Conservation (phyloP, 2,888 invertebrate genomes). For the Ornithoptera alexandrae region DNA sequence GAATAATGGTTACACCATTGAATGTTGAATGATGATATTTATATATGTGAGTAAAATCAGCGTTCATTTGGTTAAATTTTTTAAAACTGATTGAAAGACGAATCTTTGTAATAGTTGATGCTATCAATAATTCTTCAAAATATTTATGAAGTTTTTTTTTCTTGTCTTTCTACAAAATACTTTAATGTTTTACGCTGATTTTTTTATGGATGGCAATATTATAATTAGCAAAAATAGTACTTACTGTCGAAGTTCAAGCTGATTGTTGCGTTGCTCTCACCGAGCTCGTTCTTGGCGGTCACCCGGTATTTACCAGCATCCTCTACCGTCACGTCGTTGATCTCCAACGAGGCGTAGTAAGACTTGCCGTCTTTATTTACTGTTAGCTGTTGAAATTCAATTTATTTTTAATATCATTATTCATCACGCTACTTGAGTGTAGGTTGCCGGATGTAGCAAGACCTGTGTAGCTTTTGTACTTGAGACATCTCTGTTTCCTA, state of each 20-base stretch:
- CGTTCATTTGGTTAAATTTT: not conserved
- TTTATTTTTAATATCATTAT: no score
- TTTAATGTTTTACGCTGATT: not conserved
- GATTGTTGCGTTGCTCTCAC: constrained; percentile 98
- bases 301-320: constrained; percentile 98
- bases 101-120: not conserved
- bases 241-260: constrained; percentile 99
- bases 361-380: constrained; percentile 95
- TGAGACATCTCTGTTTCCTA: no score
- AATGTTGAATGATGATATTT: not conserved
- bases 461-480: no score
- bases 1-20: not conserved
- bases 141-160: not conserved
- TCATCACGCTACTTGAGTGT: no score
- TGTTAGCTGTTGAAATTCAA: constrained; percentile 17
- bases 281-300: constrained; percentile 97
- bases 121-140: not conserved
- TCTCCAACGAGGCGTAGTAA: constrained; percentile 95
- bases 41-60: not conserved
- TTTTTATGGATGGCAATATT: constrained; percentile 13
- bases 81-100: not conserved
- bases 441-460: no score
- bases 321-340: constrained; percentile 96
- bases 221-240: constrained; percentile 60
- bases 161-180: not conserved